phyloP scores from a whole-genome alignment of 2,113 vertebrate genomes.

The Urocitellus parryii region DNA sequence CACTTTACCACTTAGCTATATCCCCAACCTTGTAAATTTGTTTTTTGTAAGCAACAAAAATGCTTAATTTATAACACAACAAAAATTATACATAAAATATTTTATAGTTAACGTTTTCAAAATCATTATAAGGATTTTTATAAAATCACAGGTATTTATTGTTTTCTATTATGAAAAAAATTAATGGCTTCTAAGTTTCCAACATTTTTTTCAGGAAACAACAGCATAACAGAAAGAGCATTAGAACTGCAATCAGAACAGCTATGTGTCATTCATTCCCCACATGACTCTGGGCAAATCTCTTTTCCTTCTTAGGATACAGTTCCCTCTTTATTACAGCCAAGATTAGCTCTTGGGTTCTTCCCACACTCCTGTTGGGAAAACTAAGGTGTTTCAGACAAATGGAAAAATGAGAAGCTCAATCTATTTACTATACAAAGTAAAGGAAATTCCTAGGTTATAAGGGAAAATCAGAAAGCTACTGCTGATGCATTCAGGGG shows the following conservation, averaged over 20 bases:
- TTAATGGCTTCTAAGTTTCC: background rate
- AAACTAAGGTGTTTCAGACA: constrained; percentile 53
- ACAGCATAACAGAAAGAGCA: background rate
- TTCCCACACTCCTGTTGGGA: background rate
- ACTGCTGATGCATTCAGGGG: background rate
- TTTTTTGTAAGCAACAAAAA: constrained; percentile 25
- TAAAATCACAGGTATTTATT: constrained; percentile 11
- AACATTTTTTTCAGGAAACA: constrained; percentile 40
- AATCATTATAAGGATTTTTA: constrained; percentile 59
- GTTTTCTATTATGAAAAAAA: constrained; percentile 38
- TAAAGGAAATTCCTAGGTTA: constrained; percentile 28
- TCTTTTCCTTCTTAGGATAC: constrained; percentile 27
- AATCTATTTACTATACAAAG: constrained; percentile 37
- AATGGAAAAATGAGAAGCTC: constrained; percentile 58
- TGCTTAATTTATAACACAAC: constrained; percentile 18
- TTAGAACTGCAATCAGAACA: background rate
- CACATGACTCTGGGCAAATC: background rate
- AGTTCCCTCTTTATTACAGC: constrained; percentile 46
- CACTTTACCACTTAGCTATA: no score
- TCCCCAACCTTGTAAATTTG: no score
- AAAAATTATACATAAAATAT: background rate
- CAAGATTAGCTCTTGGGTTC: background rate
- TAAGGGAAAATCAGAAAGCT: constrained; percentile 30
- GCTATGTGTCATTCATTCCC: background rate
- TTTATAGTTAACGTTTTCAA: background rate